phyloP scores from a whole-genome alignment of 2,797 vertebrate species.

The Hydrolagus colliei region DNA sequence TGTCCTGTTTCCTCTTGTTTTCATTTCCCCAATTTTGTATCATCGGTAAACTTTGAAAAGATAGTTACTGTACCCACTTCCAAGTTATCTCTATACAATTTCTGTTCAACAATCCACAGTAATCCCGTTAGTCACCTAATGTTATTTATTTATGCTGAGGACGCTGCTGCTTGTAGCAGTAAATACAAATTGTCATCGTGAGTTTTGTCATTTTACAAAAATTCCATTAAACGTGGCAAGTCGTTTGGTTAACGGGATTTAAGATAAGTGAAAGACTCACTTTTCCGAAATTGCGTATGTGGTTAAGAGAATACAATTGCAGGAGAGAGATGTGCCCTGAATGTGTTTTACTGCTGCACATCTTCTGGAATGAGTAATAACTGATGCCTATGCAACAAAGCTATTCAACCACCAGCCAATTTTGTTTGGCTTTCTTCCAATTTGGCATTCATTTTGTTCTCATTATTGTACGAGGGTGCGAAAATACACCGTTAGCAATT shows the following conservation, averaged over 20 bases:
- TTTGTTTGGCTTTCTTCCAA: conserved; percentile 21
- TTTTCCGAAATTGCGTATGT: background rate
- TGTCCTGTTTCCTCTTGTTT: too few relatives aligned
- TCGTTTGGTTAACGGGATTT: background rate
- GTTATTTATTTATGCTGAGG: too few relatives aligned
- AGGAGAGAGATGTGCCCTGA: background rate
- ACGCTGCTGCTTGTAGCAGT: background rate
- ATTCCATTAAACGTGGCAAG: background rate
- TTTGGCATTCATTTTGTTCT: conserved; percentile 27
- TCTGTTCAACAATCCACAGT: too few relatives aligned
- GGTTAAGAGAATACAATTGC: background rate
- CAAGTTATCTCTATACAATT: too few relatives aligned
- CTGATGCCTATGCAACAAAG: conserved; percentile 11
- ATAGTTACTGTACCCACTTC: too few relatives aligned
- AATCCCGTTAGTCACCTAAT: too few relatives aligned
- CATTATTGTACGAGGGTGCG: conserved; percentile 23
- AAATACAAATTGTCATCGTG: background rate
- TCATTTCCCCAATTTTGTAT: too few relatives aligned
- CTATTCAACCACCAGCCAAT: background rate
- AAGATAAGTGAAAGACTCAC: background rate
- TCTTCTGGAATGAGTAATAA: conserved; percentile 22
- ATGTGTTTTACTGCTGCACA: conserved; percentile 26
- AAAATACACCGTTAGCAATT: conserved; percentile 9
- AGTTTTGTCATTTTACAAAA: background rate
- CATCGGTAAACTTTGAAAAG: too few relatives aligned